Evolutionary conservation across 2,888 invertebrate genomes (phyloP).

Genomic region (Fragum fragum): DNA sequence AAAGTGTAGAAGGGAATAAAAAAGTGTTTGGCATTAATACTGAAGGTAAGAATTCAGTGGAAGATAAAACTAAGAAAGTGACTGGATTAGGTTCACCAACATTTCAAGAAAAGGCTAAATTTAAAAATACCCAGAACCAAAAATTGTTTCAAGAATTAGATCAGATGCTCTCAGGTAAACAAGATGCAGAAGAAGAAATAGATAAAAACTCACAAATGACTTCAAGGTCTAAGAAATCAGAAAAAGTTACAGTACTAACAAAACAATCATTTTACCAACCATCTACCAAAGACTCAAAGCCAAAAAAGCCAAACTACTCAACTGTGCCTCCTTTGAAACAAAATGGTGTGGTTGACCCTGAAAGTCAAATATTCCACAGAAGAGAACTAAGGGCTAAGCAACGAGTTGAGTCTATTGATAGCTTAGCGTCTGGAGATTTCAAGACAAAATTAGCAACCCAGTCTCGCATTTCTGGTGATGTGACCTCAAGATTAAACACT

Average conservation of each 20-base stretch:
- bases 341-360: constrained; percentile 27
- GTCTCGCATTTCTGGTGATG: background rate
- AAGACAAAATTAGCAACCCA: constrained; percentile 18
- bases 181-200: constrained; percentile 1
- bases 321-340: constrained; percentile 34
- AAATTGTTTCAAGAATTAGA: constrained; percentile 61
- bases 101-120: constrained; percentile 47
- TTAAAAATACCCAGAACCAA: constrained; percentile 55
- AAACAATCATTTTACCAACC: constrained; percentile 43
- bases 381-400: constrained; percentile 53
- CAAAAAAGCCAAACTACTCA: constrained; percentile 2
- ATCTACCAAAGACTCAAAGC: constrained; percentile 25
- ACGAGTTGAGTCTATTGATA: constrained; percentile 47
- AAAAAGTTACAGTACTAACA: constrained; percentile 34
- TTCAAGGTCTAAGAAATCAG: constrained; percentile 25
- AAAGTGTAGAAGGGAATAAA: constrained; percentile 12
- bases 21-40: constrained; percentile 27
- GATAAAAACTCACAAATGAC: constrained; percentile 21
- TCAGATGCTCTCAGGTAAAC: constrained; percentile 52
- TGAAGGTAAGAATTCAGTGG: constrained; percentile 9
- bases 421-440: constrained; percentile 35
- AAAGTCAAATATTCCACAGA: constrained; percentile 40
- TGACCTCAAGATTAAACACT: constrained; percentile 10
- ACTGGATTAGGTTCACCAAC: constrained; percentile 29
- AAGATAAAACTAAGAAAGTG: constrained; percentile 33